phyloP scores from a whole-genome alignment of 2,797 vertebrate species.

The Muscicapa striata region DNA sequence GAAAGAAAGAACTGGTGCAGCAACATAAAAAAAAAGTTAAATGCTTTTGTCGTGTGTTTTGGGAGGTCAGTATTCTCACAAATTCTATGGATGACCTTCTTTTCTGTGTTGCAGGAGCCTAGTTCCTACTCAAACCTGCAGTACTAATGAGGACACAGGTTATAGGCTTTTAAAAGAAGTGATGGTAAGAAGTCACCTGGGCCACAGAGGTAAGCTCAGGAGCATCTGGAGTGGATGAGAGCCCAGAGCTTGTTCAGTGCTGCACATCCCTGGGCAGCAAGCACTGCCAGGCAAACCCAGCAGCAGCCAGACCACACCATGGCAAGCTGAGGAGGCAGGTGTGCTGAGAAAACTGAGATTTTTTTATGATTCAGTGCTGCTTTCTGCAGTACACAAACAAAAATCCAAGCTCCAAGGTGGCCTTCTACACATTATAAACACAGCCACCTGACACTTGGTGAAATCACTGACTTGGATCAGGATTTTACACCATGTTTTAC shows the following conservation, averaged over 20 bases:
- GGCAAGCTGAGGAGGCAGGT: background rate
- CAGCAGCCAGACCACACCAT: background rate
- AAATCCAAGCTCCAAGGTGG: background rate
- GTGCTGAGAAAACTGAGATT: background rate
- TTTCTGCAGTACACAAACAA: background rate
- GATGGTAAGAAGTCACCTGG: background rate
- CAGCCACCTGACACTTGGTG: rapidly evolving
- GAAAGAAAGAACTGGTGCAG: constrained; percentile 66
- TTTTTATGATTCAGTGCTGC: background rate
- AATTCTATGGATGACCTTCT: background rate
- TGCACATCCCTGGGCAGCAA: background rate
- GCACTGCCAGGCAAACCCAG: background rate
- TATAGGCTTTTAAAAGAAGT: background rate
- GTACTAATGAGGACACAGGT: background rate
- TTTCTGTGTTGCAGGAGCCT: background rate
- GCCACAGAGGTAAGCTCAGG: background rate
- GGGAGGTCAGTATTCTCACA: background rate
- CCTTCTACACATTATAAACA: background rate
- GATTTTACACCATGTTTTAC: background rate
- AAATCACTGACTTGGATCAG: background rate
- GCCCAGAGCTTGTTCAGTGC: background rate
- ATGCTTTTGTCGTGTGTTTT: background rate
- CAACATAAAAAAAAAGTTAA: background rate
- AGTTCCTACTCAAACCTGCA: background rate
- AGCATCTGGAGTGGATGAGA: background rate